phyloP scores from a whole-genome alignment of 92 coral and sea anemone species.

The Epizoanthus ramosus region DNA sequence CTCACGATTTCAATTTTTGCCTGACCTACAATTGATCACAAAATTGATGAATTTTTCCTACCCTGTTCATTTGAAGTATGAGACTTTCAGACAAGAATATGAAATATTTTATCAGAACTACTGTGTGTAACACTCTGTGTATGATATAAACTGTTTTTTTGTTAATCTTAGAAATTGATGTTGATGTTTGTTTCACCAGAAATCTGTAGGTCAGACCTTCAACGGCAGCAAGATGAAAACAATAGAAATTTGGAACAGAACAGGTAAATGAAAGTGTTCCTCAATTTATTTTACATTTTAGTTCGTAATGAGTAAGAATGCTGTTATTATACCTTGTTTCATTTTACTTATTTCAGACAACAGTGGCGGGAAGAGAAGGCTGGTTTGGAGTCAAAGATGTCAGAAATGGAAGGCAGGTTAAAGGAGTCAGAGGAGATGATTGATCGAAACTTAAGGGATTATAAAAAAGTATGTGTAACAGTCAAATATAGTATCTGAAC shows the following conservation, averaged over 20 bases:
- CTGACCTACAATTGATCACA: no score
- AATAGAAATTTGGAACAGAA: constrained; percentile 61
- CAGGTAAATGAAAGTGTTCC: constrained; percentile 43
- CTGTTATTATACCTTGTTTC: no score
- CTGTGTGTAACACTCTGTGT: no score
- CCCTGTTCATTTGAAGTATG: no score
- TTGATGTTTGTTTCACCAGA: neutral
- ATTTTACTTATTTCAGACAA: constrained; percentile 53
- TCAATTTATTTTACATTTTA: neutral
- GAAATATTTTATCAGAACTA: no score
- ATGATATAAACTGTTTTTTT: no score
- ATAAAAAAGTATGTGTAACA: constrained; percentile 66
- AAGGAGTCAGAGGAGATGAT: constrained; percentile 67
- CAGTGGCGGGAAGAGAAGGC: constrained; percentile 75
- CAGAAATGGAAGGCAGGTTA: constrained; percentile 64
- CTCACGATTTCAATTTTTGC: no score
- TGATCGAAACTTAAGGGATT: constrained; percentile 59
- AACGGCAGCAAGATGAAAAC: constrained; percentile 83
- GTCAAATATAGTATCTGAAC: no score
- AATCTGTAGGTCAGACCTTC: constrained; percentile 71
- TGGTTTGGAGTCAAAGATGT: constrained; percentile 59
- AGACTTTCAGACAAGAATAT: no score
- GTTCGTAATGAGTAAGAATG: no score
- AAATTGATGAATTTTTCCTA: no score
- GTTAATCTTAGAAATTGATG: no score